Percentiles rank a stretch among this genome's conserved stretches.
Evolutionary conservation across 2,888 invertebrate species (phyloP).

Genomic region (Drosophila barbarae): DNA sequence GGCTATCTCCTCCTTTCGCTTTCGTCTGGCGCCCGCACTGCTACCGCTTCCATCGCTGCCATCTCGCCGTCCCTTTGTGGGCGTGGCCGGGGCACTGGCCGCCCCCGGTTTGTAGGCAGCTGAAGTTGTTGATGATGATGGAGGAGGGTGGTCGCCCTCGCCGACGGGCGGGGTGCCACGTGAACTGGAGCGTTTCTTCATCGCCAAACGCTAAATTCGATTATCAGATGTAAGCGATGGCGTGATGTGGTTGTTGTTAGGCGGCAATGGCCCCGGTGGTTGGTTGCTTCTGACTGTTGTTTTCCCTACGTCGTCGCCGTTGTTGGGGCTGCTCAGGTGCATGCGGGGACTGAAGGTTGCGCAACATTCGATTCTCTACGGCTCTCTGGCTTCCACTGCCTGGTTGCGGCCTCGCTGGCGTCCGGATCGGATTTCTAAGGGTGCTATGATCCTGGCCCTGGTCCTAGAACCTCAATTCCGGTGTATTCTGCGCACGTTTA

Average conservation of each 20-base stretch:
- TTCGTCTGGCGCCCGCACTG: slow-evolving; percentile 38
- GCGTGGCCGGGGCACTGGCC: slow-evolving; percentile 72
- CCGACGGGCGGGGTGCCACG: slow-evolving; percentile 55
- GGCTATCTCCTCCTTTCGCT: slow-evolving; percentile 71
- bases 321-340: slow-evolving; percentile 25
- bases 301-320: slow-evolving; percentile 33
- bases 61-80: slow-evolving; percentile 58
- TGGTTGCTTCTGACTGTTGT: slow-evolving; percentile 25
- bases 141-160: slow-evolving; percentile 37
- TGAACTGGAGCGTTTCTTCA: slow-evolving; percentile 77
- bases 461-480: slow-evolving; percentile 9
- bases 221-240: slow-evolving; percentile 49
- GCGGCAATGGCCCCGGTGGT: slow-evolving; percentile 25
- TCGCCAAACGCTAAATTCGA: slow-evolving; percentile 39
- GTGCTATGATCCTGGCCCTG: slow-evolving; percentile 5
- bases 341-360: slow-evolving; percentile 64
- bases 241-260: slow-evolving; percentile 41
- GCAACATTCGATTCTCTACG: slow-evolving; percentile 61
- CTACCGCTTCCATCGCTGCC: slow-evolving; percentile 32
- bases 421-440: background rate
- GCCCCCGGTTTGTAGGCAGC: slow-evolving; percentile 64
- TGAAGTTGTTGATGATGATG: background rate
- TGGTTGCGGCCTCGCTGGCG: slow-evolving; percentile 1
- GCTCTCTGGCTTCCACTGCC: slow-evolving; percentile 11
- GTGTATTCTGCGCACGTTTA: slow-evolving; percentile 50